Base-by-base conservation (phyloP, 1,140 invertebrate genomes). In the Charaxes varanes region DNA sequence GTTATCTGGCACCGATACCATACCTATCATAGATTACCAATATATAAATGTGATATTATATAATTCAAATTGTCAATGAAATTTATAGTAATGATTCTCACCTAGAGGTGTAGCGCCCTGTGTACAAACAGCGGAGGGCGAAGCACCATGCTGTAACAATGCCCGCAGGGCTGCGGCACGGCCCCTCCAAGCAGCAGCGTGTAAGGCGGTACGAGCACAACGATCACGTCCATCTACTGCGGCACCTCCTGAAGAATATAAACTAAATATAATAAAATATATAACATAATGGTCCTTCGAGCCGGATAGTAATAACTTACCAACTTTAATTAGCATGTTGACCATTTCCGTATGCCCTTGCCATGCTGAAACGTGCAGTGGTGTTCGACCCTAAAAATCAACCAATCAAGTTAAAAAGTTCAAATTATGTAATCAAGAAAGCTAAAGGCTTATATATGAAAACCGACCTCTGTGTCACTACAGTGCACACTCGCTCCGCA, bases 111-210 rank as follows among this genome's bases (percentile, higher is more conserved):
- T 98, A 18, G 96, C 96, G 17, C 96, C 96, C 85, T 95, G 93
- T 71, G 96, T 96, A 69, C 96, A 98, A 4, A 94, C 93, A 64
- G 97, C 94, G 84, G 97, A 92, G 7, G 95, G 93, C 41, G 87
- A 84, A 0, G 95, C 93, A 3, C 92, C 91, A 52, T 90, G 88
- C 62, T 92, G 90, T 7, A 97, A 81, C 5, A 98, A 82, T 19
- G 97, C 83, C 32, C 91, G 87, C 23, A 98, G 94, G 19, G 96
- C 93, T 34, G 90, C 88, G 12, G 90, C 89, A 58, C 97, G 94
- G 4, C 96, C 96, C 71, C 97, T 94, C 96, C 96, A 98, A 31
- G 94, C 93, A n/a, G 96, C 96, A 8, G 94, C 96, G 83, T 97
- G 96, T 40, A 98, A 74, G 3, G 96, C 93, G 0, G 95, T 97